Conservation (phyloP, 2,113 vertebrate genomes). For the Stigmatopora nigra region DNA sequence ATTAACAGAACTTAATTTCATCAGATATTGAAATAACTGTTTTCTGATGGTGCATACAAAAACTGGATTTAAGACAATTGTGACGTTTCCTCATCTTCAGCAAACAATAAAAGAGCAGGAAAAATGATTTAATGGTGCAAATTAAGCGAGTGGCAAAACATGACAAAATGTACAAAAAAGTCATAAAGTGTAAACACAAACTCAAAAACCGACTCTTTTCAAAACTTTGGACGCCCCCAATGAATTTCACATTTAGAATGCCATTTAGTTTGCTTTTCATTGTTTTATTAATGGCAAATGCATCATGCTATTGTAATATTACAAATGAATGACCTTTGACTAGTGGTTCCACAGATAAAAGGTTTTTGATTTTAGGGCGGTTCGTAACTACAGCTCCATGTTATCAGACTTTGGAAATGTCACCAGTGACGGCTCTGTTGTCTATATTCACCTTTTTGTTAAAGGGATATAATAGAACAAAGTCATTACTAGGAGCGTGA, state of each 20-base stretch:
- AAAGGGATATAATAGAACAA: conserved; percentile 14
- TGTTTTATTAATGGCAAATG: conserved; percentile 62
- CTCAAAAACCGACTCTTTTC: too few species aligned
- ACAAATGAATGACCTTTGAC: conserved; percentile 64
- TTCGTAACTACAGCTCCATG: conserved; percentile 47
- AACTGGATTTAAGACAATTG: too few species aligned
- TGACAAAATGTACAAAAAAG: too few species aligned
- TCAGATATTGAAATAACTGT: too few species aligned
- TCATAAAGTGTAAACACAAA: too few species aligned
- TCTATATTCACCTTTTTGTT: conserved; percentile 37
- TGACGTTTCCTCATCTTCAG: too few species aligned
- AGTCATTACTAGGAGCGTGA: conserved; percentile 18
- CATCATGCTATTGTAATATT: conserved; percentile 59
- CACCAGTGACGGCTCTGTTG: conserved; percentile 43
- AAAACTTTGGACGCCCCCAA: conserved; percentile 9
- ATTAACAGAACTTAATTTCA: too few species aligned
- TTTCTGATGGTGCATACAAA: too few species aligned
- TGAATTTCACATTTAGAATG: conserved; percentile 56
- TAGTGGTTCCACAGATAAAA: conserved; percentile 49
- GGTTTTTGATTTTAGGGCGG: conserved; percentile 47
- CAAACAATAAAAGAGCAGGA: too few species aligned
- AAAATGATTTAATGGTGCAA: too few species aligned
- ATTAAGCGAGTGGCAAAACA: too few species aligned
- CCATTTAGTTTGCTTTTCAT: conserved; percentile 60
- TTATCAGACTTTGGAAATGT: conserved; percentile 72